Conservation (phyloP, 2,113 vertebrate species). For the Pterophyllum scalare region DNA sequence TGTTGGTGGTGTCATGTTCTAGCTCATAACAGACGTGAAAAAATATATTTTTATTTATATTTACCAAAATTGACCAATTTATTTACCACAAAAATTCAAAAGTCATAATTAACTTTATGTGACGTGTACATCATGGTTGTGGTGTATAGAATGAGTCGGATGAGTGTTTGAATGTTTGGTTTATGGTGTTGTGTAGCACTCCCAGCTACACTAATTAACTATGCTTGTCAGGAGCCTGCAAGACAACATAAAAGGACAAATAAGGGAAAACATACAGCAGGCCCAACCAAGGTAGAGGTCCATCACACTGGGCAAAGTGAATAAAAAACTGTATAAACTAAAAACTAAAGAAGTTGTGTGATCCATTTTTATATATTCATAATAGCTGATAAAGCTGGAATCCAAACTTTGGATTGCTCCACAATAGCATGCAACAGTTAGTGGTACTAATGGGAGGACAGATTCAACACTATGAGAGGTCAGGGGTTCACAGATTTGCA, state of each 20-base stretch:
- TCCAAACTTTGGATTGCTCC: neutral
- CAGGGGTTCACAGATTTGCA: neutral
- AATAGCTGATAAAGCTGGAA: neutral
- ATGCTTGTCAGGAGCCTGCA: neutral
- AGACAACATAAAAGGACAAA: neutral
- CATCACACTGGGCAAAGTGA: too few species aligned
- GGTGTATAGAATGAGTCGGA: neutral
- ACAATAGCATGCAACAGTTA: neutral
- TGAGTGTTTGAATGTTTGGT: neutral
- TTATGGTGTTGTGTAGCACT: neutral
- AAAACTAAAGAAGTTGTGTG: neutral
- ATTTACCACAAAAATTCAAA: neutral
- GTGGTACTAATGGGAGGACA: neutral
- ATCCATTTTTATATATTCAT: neutral
- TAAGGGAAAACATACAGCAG: neutral
- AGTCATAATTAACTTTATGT: neutral
- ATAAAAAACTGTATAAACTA: neutral
- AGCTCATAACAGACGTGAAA: neutral
- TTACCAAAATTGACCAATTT: neutral
- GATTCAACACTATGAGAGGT: neutral
- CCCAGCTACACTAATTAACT: neutral
- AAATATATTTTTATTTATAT: neutral
- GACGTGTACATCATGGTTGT: neutral
- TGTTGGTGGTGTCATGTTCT: neutral
- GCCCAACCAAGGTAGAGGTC: rapidly evolving